Evolutionary conservation across 2,797 vertebrate genomes (phyloP), one percentile per base, ranked within the genome.

Genomic region (Enteromius radiatus): DNA sequence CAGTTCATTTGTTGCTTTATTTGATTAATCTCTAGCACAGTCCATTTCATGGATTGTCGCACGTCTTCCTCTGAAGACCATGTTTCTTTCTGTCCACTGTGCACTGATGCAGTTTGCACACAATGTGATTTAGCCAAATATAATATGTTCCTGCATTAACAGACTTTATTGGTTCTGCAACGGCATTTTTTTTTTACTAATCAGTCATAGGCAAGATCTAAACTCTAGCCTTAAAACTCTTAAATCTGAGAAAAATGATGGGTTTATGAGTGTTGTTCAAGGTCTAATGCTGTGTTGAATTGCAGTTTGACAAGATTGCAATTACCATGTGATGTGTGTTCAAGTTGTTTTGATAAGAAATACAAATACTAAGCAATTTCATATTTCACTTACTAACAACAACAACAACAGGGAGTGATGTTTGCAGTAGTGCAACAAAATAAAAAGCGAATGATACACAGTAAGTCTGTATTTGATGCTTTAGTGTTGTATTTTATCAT

Each of bases 1-100:
- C 81, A 83, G 74, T 83, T 83, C 81, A 77, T 83, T 83, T 77
- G 74, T 83, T 83, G 70, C 54, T 33, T 69, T 31, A 77, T 83
- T 83, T 77, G 81, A 83, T 83, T 83, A 41, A 76, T 83, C 65
- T 83, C 74, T 33, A 59, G 74, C 38, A 21, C 65, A 41, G 74
- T 77, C 52, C 52, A 77, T 83, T 83, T 76, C 81, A 83, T 76
- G 81, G 49, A 47, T 45, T 76, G 52, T 28, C 21, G 28, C 74
- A 11, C 12, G 49, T 83, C 74, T 83, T 43, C 47, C 31, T 83
- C 52, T 69, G 49, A 69, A 83, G 61, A 76, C 21, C 65, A 77
- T 69, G 73, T 83, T 83, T 83, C 74, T 69, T 82, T 82, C 49
- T 77, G 75, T 63, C 59, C 38, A 61, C 41, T 64, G 70, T 81